Base-by-base conservation (phyloP, 2,888 invertebrate species). In the Lutraria lutraria region DNA sequence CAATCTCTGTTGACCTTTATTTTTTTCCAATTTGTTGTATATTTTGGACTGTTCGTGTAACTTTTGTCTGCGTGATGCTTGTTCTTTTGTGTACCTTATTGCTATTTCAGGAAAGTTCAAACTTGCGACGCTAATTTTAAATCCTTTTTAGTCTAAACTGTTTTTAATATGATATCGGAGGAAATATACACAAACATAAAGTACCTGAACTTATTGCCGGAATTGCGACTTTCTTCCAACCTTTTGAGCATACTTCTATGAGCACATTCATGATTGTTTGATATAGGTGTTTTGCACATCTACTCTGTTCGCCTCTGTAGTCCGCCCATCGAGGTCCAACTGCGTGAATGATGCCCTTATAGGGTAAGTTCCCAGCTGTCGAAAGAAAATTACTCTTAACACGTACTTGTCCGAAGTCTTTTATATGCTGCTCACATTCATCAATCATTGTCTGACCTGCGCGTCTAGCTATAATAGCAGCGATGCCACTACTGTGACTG, bases 131-230 rank as follows among this genome's bases (percentile, higher is more conserved):
- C 8, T 43, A 43, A 2, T 43, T 43, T n/a, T n/a, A n/a, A n/a
- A n/a, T n/a, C n/a, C n/a, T n/a, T n/a, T n/a, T n/a, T n/a, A n/a
- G n/a, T n/a, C n/a, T n/a, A n/a, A n/a, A n/a, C n/a, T n/a, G n/a
- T n/a, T n/a, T n/a, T n/a, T n/a, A n/a, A n/a, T n/a, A n/a, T n/a
- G n/a, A n/a, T n/a, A n/a, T n/a, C n/a, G n/a, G 43, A 43, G 43
- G 43, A 8, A 43, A 43, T 43, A 43, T 4, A 43, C 43, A 43
- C 43, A 43, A 43, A 4, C 43, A 8, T 43, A 2, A 4, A 43
- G 43, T 88, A 68, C 94, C 94, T 19, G 93, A 86, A 86, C 94
- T 91, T 19, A 94, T 92, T 15, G 94, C 93, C 63, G 94, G 94
- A 21, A 94, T 60, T 31, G 93, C 94, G 60, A 94, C 86, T n/a